phyloP scores from a whole-genome alignment of 53 echinoderm and acorn worm genomes.

The Arbacia lixula region DNA sequence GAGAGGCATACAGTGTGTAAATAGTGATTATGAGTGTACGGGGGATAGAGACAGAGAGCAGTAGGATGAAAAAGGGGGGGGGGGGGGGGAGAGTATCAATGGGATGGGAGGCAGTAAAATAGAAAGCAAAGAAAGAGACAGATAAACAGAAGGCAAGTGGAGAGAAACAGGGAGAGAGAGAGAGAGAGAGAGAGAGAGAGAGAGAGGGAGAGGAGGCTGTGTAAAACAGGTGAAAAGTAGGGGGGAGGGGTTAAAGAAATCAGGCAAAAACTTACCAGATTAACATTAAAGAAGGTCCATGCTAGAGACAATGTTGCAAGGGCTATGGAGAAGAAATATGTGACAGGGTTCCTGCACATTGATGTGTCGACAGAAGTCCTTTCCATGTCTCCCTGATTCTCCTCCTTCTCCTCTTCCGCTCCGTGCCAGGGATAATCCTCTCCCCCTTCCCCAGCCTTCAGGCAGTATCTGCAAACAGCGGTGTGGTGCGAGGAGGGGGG shows the following conservation, averaged over 20 bases:
- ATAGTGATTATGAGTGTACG: no score
- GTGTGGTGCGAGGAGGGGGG: no score
- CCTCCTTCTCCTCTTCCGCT: neutral
- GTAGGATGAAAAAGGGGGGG: no score
- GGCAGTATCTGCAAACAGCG: neutral
- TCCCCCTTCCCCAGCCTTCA: neutral
- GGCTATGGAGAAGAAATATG: conserved; percentile 39
- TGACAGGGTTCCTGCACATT: conserved; percentile 31
- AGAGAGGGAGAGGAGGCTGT: no score
- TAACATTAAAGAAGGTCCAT: conserved; percentile 57
- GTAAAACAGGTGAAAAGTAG: neutral
- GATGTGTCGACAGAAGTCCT: neutral
- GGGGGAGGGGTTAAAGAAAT: neutral
- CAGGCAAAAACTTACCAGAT: conserved; percentile 63
- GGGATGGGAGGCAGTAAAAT: no score
- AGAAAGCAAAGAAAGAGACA: no score
- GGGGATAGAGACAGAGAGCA: no score
- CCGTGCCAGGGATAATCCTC: neutral
- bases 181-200: no score
- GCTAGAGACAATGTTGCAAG: conserved; percentile 50
- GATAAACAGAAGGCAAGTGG: no score
- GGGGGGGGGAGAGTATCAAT: no score
- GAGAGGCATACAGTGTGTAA: no score
- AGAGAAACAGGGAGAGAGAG: no score
- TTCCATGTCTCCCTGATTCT: neutral